phyloP scores from a whole-genome alignment of 1,140 invertebrate species.

The Eubasilissa regina region DNA sequence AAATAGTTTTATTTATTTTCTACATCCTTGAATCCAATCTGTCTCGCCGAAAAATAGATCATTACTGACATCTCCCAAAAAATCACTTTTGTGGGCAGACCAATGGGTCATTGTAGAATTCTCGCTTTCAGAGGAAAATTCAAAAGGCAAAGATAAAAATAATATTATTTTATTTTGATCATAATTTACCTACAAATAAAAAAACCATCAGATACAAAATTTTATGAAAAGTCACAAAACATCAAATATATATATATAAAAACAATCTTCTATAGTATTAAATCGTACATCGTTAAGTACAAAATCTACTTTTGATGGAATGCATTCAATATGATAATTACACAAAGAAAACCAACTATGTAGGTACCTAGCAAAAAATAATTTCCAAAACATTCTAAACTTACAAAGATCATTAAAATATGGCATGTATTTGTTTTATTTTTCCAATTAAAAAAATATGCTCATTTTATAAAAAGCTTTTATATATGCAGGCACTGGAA shows the following conservation, averaged over 20 bases:
- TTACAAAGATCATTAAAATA: constrained; percentile 44
- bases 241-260: constrained; percentile 46
- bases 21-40: no score
- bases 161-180: constrained; percentile 21
- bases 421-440: constrained; percentile 47
- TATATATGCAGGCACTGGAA: constrained; percentile 49
- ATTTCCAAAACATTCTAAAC: constrained; percentile 22
- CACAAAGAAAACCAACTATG: constrained; percentile 30
- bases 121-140: no score
- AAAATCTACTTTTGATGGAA: constrained; percentile 43
- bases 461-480: constrained; percentile 53
- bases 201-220: constrained; percentile 27
- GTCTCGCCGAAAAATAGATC: no score
- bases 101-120: no score
- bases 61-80: no score
- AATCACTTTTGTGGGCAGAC: no score
- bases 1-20: no score
- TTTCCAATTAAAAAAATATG: constrained; percentile 45
- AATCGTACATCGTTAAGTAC: constrained; percentile 25
- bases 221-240: constrained; percentile 50
- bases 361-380: constrained; percentile 1
- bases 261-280: no score
- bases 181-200: constrained; percentile 49
- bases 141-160: no score
- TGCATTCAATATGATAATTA: constrained; percentile 40